Evolutionary conservation across 2,888 invertebrate genomes (phyloP), one percentile per base, ranked within the genome.

Genomic region (Mongoloraphidia duomilia): DNA sequence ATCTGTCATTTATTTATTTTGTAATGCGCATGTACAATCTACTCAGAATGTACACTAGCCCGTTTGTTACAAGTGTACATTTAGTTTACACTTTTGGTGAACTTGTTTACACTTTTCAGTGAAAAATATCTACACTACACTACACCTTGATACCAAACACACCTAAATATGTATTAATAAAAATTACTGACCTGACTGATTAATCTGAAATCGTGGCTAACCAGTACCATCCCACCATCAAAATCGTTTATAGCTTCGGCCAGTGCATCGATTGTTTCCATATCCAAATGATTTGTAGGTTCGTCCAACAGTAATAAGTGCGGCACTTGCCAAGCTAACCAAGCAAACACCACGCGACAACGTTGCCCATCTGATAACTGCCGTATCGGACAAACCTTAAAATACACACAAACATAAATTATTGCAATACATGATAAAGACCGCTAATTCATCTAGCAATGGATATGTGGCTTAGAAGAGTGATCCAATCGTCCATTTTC

Each of bases 141-240:
- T n/a, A n/a, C n/a, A n/a, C n/a, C n/a, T n/a, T n/a, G n/a, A n/a
- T n/a, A n/a, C n/a, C n/a, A n/a, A n/a, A n/a, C n/a, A n/a, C n/a
- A n/a, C n/a, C n/a, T n/a, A n/a, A n/a, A n/a, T n/a, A 9, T 14
- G n/a, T 34, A 34, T 2, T 35, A 39, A 1, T 33, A 9, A n/a
- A 26, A 33, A 12, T 11, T 10, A 57, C 61, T 58, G 65, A 95
- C 96, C 81, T 98, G 97, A 71, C 89, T 93, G 55, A 98, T 98
- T 48, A 98, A 82, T 67, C 98, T 79, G 77, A 98, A 98, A 78
- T 99, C 98, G 87, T 98, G 98, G 71, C 94, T 95, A 61, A 99
- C 98, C 26, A 99, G 80, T 55, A 99, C 91, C 87, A 99, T 86
- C 56, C 98, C 98, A 41, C 98, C 98, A 57, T 94, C 92, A 65